Conservation (phyloP, 2,113 vertebrate genomes). For the Pygoscelis antarcticus region DNA sequence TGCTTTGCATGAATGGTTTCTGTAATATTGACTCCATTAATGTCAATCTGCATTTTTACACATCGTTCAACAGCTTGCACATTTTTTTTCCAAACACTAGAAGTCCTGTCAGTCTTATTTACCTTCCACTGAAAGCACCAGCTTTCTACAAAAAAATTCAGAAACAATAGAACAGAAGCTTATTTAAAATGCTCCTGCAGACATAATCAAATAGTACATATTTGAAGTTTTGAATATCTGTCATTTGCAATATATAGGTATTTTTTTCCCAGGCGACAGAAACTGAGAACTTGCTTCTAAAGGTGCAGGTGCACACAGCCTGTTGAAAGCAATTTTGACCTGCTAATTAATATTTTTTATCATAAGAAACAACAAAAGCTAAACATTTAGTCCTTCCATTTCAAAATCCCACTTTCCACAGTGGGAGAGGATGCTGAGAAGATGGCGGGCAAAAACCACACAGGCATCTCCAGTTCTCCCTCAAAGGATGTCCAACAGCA, state of each 20-base stretch:
- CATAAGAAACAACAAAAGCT: background rate
- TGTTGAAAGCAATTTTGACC: background rate
- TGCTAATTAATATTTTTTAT: background rate
- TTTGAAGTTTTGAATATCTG: background rate
- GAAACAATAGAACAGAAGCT: background rate
- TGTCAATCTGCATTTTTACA: constrained; percentile 42
- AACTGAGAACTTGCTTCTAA: background rate
- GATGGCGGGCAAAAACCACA: background rate
- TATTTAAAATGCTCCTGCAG: background rate
- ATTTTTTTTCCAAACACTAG: background rate
- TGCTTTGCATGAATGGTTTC: constrained; percentile 8
- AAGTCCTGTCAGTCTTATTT: background rate
- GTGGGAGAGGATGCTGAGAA: background rate
- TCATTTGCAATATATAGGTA: background rate
- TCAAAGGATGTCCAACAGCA: background rate
- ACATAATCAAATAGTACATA: background rate
- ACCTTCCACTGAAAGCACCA: background rate
- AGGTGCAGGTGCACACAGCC: rapidly evolving
- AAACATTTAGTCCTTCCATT: background rate
- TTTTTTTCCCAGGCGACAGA: background rate
- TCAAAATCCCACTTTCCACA: background rate
- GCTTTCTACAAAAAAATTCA: background rate
- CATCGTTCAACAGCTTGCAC: background rate
- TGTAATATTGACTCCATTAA: constrained; percentile 34
- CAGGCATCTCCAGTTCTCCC: background rate